These are phyloP conservation scores for Arctocebus calabarensis DNA, from an alignment of 2,797 vertebrate genomes.

Conservation along the genomic window DNA sequence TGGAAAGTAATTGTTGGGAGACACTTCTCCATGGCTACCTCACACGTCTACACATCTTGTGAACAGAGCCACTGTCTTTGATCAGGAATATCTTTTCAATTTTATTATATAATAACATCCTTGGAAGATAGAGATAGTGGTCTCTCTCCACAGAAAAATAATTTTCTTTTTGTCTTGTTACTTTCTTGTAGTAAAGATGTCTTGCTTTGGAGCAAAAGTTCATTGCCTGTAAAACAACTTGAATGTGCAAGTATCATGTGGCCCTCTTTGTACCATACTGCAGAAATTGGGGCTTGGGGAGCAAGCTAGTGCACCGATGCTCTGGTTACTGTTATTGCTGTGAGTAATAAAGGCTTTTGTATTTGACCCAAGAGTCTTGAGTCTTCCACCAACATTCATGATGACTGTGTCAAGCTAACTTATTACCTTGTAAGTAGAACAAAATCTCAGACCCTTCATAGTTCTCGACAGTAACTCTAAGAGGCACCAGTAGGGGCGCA, in stretches of 20 bases:
- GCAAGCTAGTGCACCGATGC: background rate
- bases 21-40: background rate
- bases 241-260: background rate
- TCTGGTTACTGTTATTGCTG: background rate
- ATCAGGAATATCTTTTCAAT: background rate
- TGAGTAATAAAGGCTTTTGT: background rate
- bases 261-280: too few relatives aligned
- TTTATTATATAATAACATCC: background rate
- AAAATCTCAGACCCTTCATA: background rate
- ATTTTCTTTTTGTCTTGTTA: background rate
- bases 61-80: background rate
- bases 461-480: background rate
- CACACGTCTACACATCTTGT: background rate
- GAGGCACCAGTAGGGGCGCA: background rate
- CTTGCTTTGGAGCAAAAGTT: background rate
- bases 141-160: background rate
- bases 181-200: background rate
- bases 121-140: background rate
- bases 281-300: background rate
- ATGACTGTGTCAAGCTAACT: background rate
- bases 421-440: background rate
- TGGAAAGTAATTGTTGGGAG: background rate
- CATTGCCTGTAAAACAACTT: background rate
- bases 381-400: background rate
- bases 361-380: background rate